These are phyloP conservation scores for Chaenogobius annularis DNA, from an alignment of 2,113 vertebrate species.

Conservation along the genomic window DNA sequence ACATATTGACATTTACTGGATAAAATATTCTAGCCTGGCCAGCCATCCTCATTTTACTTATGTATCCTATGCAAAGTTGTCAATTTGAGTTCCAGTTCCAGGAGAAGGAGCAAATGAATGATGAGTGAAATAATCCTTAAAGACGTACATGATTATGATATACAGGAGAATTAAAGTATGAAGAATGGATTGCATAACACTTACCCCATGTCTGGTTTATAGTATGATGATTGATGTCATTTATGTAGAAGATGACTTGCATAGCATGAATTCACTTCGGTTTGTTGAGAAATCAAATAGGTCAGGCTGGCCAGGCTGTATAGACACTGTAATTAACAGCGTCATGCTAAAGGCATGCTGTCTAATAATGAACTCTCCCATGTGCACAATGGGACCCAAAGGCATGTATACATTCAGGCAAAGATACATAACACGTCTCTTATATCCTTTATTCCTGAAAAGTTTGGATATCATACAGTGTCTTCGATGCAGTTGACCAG, in stretches of 20 bases:
- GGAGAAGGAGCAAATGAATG: background rate
- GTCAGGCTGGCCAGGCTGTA: background rate
- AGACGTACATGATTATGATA: background rate
- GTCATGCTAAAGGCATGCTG: background rate
- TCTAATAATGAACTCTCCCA: background rate
- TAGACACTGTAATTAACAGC: background rate
- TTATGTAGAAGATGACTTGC: background rate
- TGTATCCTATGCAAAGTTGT: background rate
- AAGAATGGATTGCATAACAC: constrained; percentile 5
- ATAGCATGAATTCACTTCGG: background rate
- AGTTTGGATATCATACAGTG: constrained; percentile 71
- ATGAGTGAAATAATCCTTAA: background rate
- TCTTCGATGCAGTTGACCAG: constrained; percentile 67
- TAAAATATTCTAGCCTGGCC: background rate
- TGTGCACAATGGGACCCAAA: constrained; percentile 1
- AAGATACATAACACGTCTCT: constrained; percentile 60
- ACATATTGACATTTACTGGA: background rate
- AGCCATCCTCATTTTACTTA: background rate
- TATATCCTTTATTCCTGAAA: constrained; percentile 76
- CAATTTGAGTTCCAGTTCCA: background rate
- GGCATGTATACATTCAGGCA: constrained; percentile 43
- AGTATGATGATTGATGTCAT: background rate
- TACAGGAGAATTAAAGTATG: background rate
- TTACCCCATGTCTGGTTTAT: background rate
- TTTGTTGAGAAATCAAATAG: background rate